Evolutionary conservation across 2,888 invertebrate genomes (phyloP).

Genomic region (Plebejus argus): DNA sequence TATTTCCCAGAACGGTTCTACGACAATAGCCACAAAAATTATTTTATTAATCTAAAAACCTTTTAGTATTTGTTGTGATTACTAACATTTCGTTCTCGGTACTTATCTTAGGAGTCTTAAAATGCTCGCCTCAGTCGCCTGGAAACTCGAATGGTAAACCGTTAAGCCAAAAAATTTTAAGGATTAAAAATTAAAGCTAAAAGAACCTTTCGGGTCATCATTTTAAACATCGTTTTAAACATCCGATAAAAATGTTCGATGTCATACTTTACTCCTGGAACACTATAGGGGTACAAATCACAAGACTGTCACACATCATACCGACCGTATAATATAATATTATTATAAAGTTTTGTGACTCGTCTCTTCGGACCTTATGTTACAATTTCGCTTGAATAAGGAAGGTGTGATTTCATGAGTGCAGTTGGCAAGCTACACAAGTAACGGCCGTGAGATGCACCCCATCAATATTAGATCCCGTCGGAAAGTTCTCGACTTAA

Average conservation of each 20-base stretch:
- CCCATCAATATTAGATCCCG: conserved; percentile 8
- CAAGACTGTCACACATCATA: no score
- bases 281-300: no score
- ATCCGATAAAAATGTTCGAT: no score
- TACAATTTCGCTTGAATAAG: neutral
- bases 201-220: no score
- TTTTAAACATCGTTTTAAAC: no score
- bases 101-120: neutral
- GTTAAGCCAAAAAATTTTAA: no score
- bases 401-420: conserved; percentile 1
- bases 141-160: neutral
- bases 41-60: neutral
- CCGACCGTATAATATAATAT: no score
- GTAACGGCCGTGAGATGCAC: conserved; percentile 25
- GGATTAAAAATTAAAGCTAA: no score
- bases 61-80: neutral
- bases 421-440: conserved; percentile 4
- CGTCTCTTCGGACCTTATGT: neutral
- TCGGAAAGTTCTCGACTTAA: conserved; percentile 10
- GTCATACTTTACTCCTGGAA: no score
- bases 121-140: neutral
- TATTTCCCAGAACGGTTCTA: conserved; percentile 20
- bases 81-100: neutral
- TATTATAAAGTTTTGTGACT: neutral
- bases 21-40: conserved; percentile 5